Evolutionary conservation across 2,888 invertebrate genomes (phyloP).

Genomic region (Acanthopleura granulata): DNA sequence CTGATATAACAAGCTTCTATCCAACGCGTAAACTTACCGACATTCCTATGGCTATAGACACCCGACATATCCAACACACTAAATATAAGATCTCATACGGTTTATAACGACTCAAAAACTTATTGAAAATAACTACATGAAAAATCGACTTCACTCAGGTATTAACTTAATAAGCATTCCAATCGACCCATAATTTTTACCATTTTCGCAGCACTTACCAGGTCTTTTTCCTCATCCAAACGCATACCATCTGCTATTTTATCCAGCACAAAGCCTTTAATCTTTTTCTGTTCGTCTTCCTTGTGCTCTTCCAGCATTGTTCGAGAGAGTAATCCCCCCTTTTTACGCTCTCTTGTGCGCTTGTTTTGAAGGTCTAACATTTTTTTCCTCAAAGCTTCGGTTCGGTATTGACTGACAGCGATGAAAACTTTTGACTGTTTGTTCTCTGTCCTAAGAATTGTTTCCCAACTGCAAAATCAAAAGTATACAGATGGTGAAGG

Average conservation of each 20-base stretch:
- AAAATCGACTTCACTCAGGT: too few species aligned
- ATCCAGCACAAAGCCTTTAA: slow-evolving; percentile 11
- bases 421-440: slow-evolving; percentile 48
- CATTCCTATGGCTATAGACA: too few species aligned
- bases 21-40: too few species aligned
- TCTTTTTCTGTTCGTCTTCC: background rate
- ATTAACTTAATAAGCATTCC: too few species aligned
- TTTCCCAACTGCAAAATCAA: slow-evolving; percentile 41
- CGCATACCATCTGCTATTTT: background rate
- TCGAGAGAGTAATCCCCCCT: slow-evolving; percentile 1
- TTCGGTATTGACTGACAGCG: slow-evolving; percentile 37
- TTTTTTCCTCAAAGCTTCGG: background rate
- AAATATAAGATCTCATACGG: too few species aligned
- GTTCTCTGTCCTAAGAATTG: slow-evolving; percentile 51
- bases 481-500: too few species aligned
- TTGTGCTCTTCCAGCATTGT: background rate
- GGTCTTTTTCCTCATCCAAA: background rate
- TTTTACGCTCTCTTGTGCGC: background rate
- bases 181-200: too few species aligned
- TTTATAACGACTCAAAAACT: too few species aligned
- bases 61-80: too few species aligned
- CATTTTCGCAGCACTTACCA: too few species aligned
- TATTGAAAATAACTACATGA: too few species aligned
- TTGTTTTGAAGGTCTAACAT: background rate
- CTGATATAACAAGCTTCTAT: too few species aligned